Evolutionary conservation across 2,888 invertebrate species (phyloP).

Genomic region (Caenorhabditis sp.): DNA sequence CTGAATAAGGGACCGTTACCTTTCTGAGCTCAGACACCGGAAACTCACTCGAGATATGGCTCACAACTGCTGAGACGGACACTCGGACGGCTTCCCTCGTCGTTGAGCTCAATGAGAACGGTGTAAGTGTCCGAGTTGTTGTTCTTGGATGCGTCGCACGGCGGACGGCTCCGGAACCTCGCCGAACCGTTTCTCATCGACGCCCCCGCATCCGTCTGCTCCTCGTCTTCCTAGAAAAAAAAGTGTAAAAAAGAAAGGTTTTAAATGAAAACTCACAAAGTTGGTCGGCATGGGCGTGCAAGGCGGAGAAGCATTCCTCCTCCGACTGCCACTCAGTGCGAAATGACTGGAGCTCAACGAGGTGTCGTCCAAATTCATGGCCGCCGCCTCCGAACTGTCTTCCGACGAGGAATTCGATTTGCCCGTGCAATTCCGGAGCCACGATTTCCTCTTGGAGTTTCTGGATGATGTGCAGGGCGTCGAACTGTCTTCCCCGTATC

Average conservation of each 20-base stretch:
- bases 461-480: conserved; percentile 41
- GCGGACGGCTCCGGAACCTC: conserved; percentile 56
- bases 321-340: conserved; percentile 49
- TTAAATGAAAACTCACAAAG: conserved; percentile 31
- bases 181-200: conserved; percentile 65
- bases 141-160: conserved; percentile 19
- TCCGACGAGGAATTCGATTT: conserved; percentile 72
- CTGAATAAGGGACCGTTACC: conserved; percentile 1
- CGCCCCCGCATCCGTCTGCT: conserved; percentile 57
- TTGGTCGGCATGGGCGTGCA: conserved; percentile 61
- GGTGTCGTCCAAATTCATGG: conserved; percentile 70
- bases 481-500: conserved; percentile 28
- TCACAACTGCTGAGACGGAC: conserved; percentile 71
- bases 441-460: conserved; percentile 58
- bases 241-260: too few relatives aligned
- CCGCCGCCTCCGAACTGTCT: conserved; percentile 70
- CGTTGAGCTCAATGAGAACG: conserved; percentile 75
- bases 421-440: conserved; percentile 72
- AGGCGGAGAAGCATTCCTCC: conserved; percentile 59
- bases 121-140: conserved; percentile 64
- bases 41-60: conserved; percentile 53
- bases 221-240: conserved; percentile 64
- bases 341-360: conserved; percentile 69
- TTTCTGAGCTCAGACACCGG: background rate
- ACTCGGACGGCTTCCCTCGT: conserved; percentile 74